Evolutionary conservation across 2,797 vertebrate species (phyloP), one percentile per base, ranked within the genome.

Genomic region (Carduelis carduelis): DNA sequence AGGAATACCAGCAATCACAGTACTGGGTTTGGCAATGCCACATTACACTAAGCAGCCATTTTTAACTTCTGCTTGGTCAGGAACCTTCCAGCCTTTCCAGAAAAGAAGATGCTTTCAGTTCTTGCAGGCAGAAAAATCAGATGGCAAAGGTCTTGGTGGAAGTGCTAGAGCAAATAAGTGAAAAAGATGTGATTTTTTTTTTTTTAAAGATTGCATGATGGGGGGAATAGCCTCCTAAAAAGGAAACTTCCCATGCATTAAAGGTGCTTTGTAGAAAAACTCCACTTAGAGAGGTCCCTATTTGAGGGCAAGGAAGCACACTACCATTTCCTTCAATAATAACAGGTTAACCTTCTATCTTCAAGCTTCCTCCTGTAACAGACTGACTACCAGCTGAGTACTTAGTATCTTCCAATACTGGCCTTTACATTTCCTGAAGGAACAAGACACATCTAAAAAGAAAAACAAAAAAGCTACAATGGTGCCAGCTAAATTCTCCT

Each of bases 41-140:
- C 34, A 60, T 27, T 22, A 21, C 32, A 27, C 66, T 1, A 49
- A 26, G 43, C 63, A 81, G 39, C 55, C 22, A 6, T 52, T 81
- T 82, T 63, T 34, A 44, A 14, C 39, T 55, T 79, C 75, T 39
- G 37, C 37, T 86, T 57, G 52, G 27, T 44, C 65, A 89, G 81
- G 63, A 59, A 60, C 79, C 81, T 89, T 39, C 83, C 88, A 91
- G 80, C 77, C 87, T 79, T 91, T 55, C 81, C 68, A 80, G 75
- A 87, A 85, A 87, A 23, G 17, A 88, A 61, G 41, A 56, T 12
- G 7, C 37, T 55, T 91, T 84, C 74, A 66, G 23, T 41, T 83
- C 56, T 57, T 32, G 24, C 46, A 57, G 30, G 26, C 9, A 70
- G 68, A 85, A 93, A 89, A 87, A 61, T 16, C 46, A 88, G 55